These are phyloP conservation scores for Megalopta genalis DNA, from an alignment of 1,140 invertebrate genomes.

Conservation along the genomic window DNA sequence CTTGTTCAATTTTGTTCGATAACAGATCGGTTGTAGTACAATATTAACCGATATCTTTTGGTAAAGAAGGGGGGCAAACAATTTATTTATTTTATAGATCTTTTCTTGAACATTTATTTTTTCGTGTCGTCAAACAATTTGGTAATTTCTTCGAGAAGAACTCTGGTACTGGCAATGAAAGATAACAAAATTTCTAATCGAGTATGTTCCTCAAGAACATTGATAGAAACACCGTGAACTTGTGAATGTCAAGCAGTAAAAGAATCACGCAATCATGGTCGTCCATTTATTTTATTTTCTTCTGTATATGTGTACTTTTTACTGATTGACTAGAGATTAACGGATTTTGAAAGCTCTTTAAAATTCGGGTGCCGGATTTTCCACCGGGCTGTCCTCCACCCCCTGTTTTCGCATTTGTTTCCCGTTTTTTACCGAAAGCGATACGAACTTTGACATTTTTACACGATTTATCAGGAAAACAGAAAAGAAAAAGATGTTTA, in stretches of 20 bases:
- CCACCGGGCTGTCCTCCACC: neutral
- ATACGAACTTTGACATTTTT: slow-evolving; percentile 54
- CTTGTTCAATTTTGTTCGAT: neutral
- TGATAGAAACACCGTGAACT: neutral
- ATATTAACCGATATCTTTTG: neutral
- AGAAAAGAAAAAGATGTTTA: slow-evolving; percentile 13
- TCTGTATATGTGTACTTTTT: slow-evolving; percentile 22
- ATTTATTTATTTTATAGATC: slow-evolving; percentile 13
- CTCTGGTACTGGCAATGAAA: neutral
- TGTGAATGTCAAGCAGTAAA: slow-evolving; percentile 23
- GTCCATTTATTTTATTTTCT: neutral
- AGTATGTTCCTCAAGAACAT: neutral
- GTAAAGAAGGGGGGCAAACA: neutral
- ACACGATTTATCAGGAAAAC: slow-evolving; percentile 45
- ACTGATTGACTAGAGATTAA: slow-evolving; percentile 38
- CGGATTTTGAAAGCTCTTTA: slow-evolving; percentile 20
- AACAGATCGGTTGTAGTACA: neutral
- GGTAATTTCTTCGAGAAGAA: neutral
- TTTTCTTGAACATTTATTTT: neutral
- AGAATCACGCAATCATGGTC: neutral
- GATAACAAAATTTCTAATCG: slow-evolving; percentile 8
- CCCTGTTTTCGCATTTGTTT: slow-evolving; percentile 20
- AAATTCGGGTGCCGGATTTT: neutral
- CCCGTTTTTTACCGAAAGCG: slow-evolving; percentile 18
- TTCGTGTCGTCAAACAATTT: neutral